phyloP scores from a whole-genome alignment of 2,113 vertebrate species.

The Naja naja region DNA sequence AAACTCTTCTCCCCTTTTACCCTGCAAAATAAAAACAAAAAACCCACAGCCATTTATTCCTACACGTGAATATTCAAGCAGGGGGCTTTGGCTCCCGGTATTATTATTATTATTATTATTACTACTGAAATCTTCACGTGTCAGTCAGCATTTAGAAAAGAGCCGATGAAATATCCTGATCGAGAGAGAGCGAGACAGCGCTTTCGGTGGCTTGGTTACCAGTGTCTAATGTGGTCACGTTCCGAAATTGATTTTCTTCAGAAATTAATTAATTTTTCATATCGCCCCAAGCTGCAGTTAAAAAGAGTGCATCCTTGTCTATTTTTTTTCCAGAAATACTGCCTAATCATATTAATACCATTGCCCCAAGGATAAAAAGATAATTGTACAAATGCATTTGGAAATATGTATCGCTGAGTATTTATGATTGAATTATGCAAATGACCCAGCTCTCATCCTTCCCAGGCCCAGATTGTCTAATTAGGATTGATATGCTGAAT shows the following conservation, averaged over 20 bases:
- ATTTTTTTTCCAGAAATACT: slow-evolving; percentile 97
- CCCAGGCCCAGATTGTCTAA: slow-evolving; percentile 99
- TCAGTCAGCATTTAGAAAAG: slow-evolving; percentile 89
- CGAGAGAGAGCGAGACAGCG: slow-evolving; percentile 72
- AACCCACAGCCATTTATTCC: slow-evolving; percentile 46
- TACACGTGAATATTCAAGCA: slow-evolving; percentile 58
- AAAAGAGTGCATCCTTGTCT: slow-evolving; percentile 98
- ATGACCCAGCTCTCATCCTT: slow-evolving; percentile 98
- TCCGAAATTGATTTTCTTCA: slow-evolving; percentile 99
- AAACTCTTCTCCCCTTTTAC: slow-evolving; percentile 9
- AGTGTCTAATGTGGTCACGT: slow-evolving; percentile 99
- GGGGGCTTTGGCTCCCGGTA: slow-evolving; percentile 61
- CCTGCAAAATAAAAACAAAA: slow-evolving; percentile 42
- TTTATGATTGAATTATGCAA: slow-evolving; percentile 99
- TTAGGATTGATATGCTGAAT: slow-evolving; percentile 99
- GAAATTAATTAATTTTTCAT: slow-evolving; percentile 99
- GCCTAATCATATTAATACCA: slow-evolving; percentile 99
- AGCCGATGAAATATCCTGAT: slow-evolving; percentile 93
- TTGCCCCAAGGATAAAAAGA: slow-evolving; percentile 99
- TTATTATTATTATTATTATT: slow-evolving; percentile 46
- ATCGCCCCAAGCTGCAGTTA: slow-evolving; percentile 99
- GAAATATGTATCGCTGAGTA: slow-evolving; percentile 99
- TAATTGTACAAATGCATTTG: slow-evolving; percentile 99
- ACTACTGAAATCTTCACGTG: slow-evolving; percentile 80
- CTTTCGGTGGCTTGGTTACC: slow-evolving; percentile 86